Base-by-base conservation (phyloP, 2,797 vertebrate species). In the Menidia menidia region DNA sequence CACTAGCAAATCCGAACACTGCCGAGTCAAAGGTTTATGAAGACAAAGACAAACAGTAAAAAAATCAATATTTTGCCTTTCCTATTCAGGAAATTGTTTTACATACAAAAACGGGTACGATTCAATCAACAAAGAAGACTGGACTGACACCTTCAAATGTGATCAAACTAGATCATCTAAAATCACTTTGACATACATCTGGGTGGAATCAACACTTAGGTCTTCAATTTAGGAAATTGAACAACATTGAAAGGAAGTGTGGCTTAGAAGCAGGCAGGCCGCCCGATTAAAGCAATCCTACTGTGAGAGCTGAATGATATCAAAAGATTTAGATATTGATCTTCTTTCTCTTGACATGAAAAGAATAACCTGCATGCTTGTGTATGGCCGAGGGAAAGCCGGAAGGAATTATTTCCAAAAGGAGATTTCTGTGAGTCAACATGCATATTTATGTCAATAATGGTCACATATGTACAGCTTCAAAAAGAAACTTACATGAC, bases 71-170 rank as follows among this genome's bases (percentile, higher is more conserved):
- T 50, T 77, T 50, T 48, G 60, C 15, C 75, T 56, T 72, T 31
- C 64, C 81, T 71, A 74, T 75, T 73, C 43, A 75, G 71, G 25
- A 81, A 83, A 88, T 79, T 61, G 55, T 64, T 72, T 80, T 57
- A 78, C 44, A 63, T 4, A 52, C 43, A 63, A 65, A 25, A 72
- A 76, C 35, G 67, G 63, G 43, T 18, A 25, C 55, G 66, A 48
- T 78, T 74, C 57, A 80, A 85, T 82, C 18, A 80, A 60, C 57
- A 59, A 60, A 1, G 43, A 66, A 65, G 71, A 72, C 64, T n/a
- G 64, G 8, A 64, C 14, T 9, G 42, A 56, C 64, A 66, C 39
- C 30, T 71, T 63, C 5, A 73, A 75, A 76, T 47, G 12, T 25
- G 53, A 35, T 75, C 45, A 86, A 78, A 77, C 18, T 55, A 74